A percentile compares a stretch with the other conserved stretches of the same genome.
Conservation (phyloP, 2,113 vertebrate genomes). For the Dasyornis broadbenti region DNA sequence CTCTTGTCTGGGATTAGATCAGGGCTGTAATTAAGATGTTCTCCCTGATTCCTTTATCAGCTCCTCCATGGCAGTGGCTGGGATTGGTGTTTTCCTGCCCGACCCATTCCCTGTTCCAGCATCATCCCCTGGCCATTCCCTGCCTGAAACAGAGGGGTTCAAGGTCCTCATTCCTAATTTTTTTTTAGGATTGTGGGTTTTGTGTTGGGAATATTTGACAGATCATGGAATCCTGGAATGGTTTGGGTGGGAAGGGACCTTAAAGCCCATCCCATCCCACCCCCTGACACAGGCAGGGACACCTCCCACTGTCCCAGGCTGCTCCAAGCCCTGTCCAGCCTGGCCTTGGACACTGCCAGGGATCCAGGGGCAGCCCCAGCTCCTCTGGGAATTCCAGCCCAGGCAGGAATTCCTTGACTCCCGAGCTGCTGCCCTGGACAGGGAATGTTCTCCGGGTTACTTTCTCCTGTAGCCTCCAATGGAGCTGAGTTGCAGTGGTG, state of each 20-base stretch:
- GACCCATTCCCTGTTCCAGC: accelerated
- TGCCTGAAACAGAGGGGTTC: neutral
- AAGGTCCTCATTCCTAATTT: neutral
- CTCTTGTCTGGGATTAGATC: neutral
- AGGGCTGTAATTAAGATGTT: neutral
- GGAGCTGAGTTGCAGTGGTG: neutral
- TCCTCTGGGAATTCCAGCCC: accelerated
- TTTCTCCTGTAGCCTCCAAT: neutral
- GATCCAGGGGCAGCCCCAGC: neutral
- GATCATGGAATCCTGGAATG: neutral
- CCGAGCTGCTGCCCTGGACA: neutral
- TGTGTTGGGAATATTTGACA: neutral
- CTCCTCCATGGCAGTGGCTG: neutral
- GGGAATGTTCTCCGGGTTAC: neutral
- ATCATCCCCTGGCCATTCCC: accelerated
- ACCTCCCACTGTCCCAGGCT: neutral
- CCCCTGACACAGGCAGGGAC: no score
- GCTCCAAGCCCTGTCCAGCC: no score
- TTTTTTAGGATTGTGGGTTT: neutral
- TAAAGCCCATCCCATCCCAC: no score
- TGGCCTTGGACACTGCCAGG: neutral
- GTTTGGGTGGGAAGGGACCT: neutral
- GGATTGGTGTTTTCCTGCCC: neutral
- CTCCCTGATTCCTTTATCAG: neutral
- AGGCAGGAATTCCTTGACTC: neutral